phyloP scores from a whole-genome alignment of 1,140 invertebrate species.

The Pectinophora gossypiella region DNA sequence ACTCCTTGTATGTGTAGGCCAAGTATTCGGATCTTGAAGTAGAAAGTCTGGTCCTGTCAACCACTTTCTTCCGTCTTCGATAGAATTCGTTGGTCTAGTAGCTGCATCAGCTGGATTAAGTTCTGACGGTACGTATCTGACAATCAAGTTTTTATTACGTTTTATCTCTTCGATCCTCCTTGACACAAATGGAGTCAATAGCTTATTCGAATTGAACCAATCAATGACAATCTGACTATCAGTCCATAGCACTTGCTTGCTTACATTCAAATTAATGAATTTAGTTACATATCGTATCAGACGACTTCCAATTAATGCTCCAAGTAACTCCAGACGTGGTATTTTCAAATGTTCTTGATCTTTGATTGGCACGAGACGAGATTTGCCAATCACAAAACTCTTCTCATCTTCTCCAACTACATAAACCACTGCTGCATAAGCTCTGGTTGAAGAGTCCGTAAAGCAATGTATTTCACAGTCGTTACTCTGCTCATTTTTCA shows the following conservation, averaged over 20 bases:
- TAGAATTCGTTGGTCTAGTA: constrained; percentile 3
- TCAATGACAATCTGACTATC: constrained; percentile 22
- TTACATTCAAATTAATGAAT: constrained; percentile 8
- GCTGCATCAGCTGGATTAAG: constrained; percentile 16
- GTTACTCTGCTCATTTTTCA: background rate
- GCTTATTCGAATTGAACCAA: constrained; percentile 20
- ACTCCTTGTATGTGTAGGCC: background rate
- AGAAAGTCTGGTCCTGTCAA: constrained; percentile 17
- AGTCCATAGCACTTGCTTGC: constrained; percentile 16
- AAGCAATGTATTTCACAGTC: constrained; percentile 12
- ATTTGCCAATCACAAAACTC: constrained; percentile 22
- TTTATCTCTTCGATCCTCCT: constrained; percentile 19
- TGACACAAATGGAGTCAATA: constrained; percentile 20
- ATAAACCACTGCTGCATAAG: constrained; percentile 21
- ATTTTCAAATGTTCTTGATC: constrained; percentile 20
- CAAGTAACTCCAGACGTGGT: constrained; percentile 20
- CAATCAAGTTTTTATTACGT: background rate
- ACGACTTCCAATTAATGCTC: constrained; percentile 16
- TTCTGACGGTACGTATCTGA: constrained; percentile 12
- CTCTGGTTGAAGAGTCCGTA: constrained; percentile 11
- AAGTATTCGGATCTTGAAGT: background rate
- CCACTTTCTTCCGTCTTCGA: background rate
- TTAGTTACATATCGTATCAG: constrained; percentile 18
- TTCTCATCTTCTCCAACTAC: constrained; percentile 2
- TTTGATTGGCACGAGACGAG: constrained; percentile 18